Evolutionary conservation across 2,888 invertebrate species (phyloP).

Genomic region (Ctena decussata): DNA sequence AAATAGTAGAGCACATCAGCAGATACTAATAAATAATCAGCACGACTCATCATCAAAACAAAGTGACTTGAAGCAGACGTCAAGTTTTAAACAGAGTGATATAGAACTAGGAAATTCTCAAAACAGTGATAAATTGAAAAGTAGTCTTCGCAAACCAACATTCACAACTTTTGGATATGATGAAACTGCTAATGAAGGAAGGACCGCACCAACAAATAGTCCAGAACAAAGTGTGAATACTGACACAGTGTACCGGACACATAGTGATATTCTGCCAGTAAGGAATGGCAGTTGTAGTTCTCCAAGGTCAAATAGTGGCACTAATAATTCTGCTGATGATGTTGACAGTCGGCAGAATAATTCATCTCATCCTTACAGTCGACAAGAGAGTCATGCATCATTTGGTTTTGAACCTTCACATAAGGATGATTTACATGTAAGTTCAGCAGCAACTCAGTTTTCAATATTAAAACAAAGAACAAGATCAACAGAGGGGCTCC

Average conservation of each 20-base stretch:
- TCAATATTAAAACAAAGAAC: background rate
- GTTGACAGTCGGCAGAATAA: background rate
- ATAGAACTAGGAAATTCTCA: constrained; percentile 38
- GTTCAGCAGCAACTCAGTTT: background rate
- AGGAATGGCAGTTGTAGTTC: constrained; percentile 18
- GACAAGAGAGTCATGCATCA: constrained; percentile 49
- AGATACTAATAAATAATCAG: background rate
- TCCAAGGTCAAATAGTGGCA: constrained; percentile 34
- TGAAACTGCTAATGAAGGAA: constrained; percentile 27
- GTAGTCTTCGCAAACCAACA: constrained; percentile 61
- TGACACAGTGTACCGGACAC: background rate
- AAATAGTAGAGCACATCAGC: constrained; percentile 11
- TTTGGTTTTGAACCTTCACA: constrained; percentile 50
- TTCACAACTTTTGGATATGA: constrained; percentile 75
- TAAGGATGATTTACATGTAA: constrained; percentile 46
- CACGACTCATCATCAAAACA: background rate
- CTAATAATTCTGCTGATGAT: constrained; percentile 35
- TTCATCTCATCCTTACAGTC: background rate
- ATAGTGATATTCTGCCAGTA: background rate
- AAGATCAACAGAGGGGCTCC: constrained; percentile 54
- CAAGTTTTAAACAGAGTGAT: background rate
- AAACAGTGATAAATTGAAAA: constrained; percentile 53
- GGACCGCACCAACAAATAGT: constrained; percentile 26
- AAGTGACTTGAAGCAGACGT: background rate
- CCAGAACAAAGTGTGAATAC: constrained; percentile 26